Percentiles rank a stretch among this genome's conserved stretches.
Conservation (phyloP, 2,888 invertebrate species). For the Tinea trinotella region DNA sequence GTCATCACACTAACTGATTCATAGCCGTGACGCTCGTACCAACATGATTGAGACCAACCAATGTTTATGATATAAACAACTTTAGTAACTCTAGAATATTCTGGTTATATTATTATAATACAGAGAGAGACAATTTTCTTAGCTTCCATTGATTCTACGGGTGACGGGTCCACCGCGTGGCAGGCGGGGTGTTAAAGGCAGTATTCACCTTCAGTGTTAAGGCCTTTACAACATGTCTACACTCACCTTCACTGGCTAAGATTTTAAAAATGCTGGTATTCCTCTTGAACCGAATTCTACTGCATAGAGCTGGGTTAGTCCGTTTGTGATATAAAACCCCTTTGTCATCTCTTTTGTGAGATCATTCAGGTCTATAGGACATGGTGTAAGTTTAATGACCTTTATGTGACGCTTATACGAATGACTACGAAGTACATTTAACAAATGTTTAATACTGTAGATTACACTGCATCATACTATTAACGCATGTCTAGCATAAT, state of each 20-base stretch:
- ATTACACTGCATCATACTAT: background rate
- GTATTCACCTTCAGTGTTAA: background rate
- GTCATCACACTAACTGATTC: conserved; percentile 56
- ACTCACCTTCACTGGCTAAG: background rate
- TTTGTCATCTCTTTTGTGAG: too few species aligned
- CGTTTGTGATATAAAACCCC: too few species aligned
- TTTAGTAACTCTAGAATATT: background rate
- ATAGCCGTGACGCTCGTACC: conserved; percentile 27
- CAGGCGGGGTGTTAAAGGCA: too few species aligned
- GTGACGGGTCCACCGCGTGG: too few species aligned
- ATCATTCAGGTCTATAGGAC: conserved; percentile 32
- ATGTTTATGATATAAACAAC: background rate
- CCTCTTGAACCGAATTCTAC: background rate
- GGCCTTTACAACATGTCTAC: too few species aligned
- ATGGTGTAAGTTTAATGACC: conserved; percentile 52
- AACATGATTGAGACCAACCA: conserved; percentile 22
- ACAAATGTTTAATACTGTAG: background rate
- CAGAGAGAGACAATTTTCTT: too few species aligned
- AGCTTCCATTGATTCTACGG: too few species aligned
- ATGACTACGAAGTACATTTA: background rate
- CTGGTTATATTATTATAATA: background rate
- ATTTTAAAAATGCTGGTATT: too few species aligned
- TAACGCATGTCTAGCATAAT: background rate
- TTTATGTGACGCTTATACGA: conserved; percentile 22
- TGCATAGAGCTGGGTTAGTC: background rate